Evolutionary conservation across 2,888 invertebrate genomes (phyloP).

Genomic region (Noctua janthe): DNA sequence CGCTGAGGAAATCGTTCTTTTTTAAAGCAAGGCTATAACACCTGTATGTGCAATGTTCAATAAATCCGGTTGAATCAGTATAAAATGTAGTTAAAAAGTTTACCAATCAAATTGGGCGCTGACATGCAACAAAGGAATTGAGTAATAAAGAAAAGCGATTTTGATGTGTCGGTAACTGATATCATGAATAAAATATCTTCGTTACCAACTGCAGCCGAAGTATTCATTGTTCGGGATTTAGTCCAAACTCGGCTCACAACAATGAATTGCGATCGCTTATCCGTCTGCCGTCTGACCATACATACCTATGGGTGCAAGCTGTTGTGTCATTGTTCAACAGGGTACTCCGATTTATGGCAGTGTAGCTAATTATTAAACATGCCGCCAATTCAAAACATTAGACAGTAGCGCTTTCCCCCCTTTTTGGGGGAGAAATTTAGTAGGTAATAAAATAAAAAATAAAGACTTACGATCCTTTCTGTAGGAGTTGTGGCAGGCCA

Average conservation of each 20-base stretch:
- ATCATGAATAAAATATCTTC: slow-evolving; percentile 18
- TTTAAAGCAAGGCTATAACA: slow-evolving; percentile 29
- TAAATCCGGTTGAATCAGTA: slow-evolving; percentile 41
- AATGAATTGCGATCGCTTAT: slow-evolving; percentile 11
- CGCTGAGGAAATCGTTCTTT: slow-evolving; percentile 55
- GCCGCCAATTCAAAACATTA: not conserved
- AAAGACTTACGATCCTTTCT: slow-evolving; percentile 82
- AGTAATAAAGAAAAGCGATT: not conserved
- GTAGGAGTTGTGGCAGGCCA: slow-evolving; percentile 87
- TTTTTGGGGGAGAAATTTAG: not conserved
- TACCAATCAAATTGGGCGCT: slow-evolving; percentile 30
- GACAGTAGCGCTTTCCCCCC: not conserved
- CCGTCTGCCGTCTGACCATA: not conserved
- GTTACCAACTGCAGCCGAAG: not conserved
- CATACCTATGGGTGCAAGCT: not conserved
- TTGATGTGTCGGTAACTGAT: slow-evolving; percentile 11
- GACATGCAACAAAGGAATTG: slow-evolving; percentile 17
- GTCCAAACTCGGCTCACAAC: slow-evolving; percentile 13
- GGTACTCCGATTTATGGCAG: not conserved
- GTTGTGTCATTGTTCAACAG: not conserved
- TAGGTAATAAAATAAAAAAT: not conserved
- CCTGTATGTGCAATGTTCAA: slow-evolving; percentile 22
- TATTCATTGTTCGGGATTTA: not conserved
- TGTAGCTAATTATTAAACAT: not conserved
- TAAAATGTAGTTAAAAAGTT: slow-evolving; percentile 1